Base-by-base conservation (phyloP, 2,797 vertebrate genomes). In the Thaleichthys pacificus region DNA sequence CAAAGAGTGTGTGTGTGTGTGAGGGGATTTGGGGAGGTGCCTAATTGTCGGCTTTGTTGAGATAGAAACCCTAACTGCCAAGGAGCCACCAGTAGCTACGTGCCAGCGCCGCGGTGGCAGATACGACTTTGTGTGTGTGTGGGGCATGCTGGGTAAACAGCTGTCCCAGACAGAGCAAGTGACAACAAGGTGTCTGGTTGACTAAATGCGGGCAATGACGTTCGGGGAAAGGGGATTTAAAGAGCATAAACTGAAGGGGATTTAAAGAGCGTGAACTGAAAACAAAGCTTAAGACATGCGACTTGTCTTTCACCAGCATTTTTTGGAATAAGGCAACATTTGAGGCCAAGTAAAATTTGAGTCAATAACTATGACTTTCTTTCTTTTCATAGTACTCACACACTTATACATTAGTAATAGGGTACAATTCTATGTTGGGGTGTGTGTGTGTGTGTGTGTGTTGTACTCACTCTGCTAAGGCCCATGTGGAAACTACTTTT, bases 401-500 rank as follows among this genome's bases (percentile, higher is more conserved):
- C 42, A 47, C 11, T 14, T 47, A 47, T 47, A 12, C 42, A 12
- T 47, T 47, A 47, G 42, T 11, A 47, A 12, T 38, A 38, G 35
- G 35, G 35, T 38, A 38, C 2, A 47, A 47, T 47, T 47, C 9
- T 47, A 11, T 47, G 35, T 42, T 65, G 35, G 14, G 17, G 8
- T 47, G 47, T 7, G 6, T 49, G 38, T 15, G 11, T 54, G 11
- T 54, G 30, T 26, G 32, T 61, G 28, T 12, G 57, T 69, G 66
- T 56, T 24, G 3, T 32, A 87, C 94, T 85, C 91, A 98, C 97
- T 92, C 95, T 91, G 88, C 97, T 98, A 63, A 99, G 85, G 15
- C 97, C 97, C 95, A 98, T 95, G 89, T 97, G 95, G 84, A 93
- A 96, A 87, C 89, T 97, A 92, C 95, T 99, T 85, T 96, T 96